Percentiles rank a stretch among this genome's conserved stretches.
Conservation (phyloP, 2,888 invertebrate genomes). For the Mimas tiliae region DNA sequence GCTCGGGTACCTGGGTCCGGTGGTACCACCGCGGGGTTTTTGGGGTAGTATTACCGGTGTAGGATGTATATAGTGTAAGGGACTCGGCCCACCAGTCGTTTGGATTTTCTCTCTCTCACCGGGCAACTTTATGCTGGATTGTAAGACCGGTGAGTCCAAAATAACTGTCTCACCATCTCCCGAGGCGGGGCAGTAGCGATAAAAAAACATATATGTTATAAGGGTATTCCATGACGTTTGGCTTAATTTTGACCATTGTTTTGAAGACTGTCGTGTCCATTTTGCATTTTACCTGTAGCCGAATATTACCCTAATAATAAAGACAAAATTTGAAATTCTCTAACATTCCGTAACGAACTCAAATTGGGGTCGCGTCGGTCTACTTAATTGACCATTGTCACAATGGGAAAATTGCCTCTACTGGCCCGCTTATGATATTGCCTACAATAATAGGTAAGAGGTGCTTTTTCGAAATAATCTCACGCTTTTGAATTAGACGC, state of each 20-base stretch:
- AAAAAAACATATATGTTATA: no score
- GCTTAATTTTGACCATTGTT: not conserved
- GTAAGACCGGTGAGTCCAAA: no score
- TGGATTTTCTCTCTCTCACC: no score
- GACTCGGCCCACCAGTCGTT: no score
- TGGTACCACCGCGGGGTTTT: no score
- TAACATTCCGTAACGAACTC: constrained; percentile 57
- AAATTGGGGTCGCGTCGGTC: constrained; percentile 59
- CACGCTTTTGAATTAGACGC: constrained; percentile 61
- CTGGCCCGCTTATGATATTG: constrained; percentile 72
- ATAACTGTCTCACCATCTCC: no score
- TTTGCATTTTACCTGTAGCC: not conserved
- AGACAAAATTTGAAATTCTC: constrained; percentile 56
- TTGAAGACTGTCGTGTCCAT: not conserved
- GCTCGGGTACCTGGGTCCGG: no score
- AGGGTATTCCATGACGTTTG: no score
- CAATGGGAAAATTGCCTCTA: constrained; percentile 70
- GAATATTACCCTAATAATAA: constrained; percentile 6
- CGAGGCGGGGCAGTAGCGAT: no score
- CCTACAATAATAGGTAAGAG: constrained; percentile 58
- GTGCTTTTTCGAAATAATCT: constrained; percentile 71
- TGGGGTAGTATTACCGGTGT: no score
- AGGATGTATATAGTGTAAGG: no score
- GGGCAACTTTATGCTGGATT: no score
- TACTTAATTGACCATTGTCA: constrained; percentile 80